phyloP scores from a whole-genome alignment of 2,888 invertebrate species.

The Drosophila prostipennis region DNA sequence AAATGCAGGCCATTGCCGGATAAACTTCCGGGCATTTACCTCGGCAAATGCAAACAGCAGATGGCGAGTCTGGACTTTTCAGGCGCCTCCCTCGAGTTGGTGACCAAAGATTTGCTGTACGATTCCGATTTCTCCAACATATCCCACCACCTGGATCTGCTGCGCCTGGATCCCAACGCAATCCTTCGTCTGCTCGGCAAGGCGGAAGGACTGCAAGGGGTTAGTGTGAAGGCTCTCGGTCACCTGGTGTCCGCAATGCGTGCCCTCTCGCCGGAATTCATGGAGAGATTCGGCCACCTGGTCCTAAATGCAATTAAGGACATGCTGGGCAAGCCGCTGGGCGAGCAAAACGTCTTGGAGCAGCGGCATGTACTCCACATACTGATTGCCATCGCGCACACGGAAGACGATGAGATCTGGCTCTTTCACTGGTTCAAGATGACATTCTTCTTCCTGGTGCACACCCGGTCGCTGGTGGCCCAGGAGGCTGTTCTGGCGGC shows the following conservation, averaged over 20 bases:
- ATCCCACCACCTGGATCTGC: constrained; percentile 60
- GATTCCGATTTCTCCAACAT: constrained; percentile 28
- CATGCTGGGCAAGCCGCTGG: constrained; percentile 41
- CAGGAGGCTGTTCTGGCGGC: constrained; percentile 81
- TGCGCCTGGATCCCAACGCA: constrained; percentile 39
- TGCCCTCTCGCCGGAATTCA: constrained; percentile 47
- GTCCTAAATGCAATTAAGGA: constrained; percentile 53
- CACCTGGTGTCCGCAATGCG: constrained; percentile 57
- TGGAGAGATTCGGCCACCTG: constrained; percentile 52
- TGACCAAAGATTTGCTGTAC: constrained; percentile 46
- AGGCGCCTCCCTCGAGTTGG: not conserved
- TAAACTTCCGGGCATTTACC: constrained; percentile 48
- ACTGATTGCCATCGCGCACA: constrained; percentile 52
- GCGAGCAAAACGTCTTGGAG: constrained; percentile 27
- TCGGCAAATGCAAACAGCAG: constrained; percentile 49
- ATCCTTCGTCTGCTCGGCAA: constrained; percentile 44
- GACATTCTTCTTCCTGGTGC: constrained; percentile 80
- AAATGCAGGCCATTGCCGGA: constrained; percentile 52
- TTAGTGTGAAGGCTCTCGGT: constrained; percentile 36
- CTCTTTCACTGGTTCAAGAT: constrained; percentile 82
- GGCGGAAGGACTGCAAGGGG: not conserved
- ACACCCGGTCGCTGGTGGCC: constrained; percentile 76
- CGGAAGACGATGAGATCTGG: constrained; percentile 76
- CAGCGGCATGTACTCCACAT: constrained; percentile 67
- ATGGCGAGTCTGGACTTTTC: not conserved